Evolutionary conservation across 2,888 invertebrate genomes (phyloP), one percentile per base, ranked within the genome.

Genomic region (Mimumesa dahlbomi): DNA sequence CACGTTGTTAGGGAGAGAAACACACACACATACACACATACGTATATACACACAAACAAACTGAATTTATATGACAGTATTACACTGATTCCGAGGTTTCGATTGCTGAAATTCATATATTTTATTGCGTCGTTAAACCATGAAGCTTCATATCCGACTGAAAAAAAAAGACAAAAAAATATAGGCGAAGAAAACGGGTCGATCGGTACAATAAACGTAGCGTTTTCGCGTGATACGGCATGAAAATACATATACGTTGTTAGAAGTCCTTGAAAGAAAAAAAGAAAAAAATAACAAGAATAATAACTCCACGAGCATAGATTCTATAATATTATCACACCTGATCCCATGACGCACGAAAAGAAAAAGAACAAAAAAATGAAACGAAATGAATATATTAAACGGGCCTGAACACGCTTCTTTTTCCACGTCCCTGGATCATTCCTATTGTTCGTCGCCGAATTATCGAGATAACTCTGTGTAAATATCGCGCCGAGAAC

Each of bases 81-180:
- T 71, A 72, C 18, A 57, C 54, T 62, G 59, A 64, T 52, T 40
- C 16, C 14, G 50, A 13, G 22, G 59, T 71, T 72, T 46, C n/a
- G 43, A 59, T 52, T 58, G 56, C 72, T 65, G 45, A 43, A 59
- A 50, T 65, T 59, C 54, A 72, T 72, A 72, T 73, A 73, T 72
- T 73, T 73, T 73, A 73, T 73, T 36, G 72, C 72, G 61, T 65
- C 72, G 72, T 73, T 73, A 65, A n/a, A 72, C 43, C 42, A 65
- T 72, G 25, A 73, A 46, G 65, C 61, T 72, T 72, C 65, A 56
- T 63, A 56, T 72, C 61, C 52, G 72, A 72, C 65, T 72, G 72
- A 72, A n/a, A 40, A 48, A 29, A 25, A 11, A n/a, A 29, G 43
- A 36, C n/a, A n/a, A n/a, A n/a, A n/a, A n/a, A n/a, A n/a, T n/a